Evolutionary conservation across 2,888 invertebrate genomes (phyloP), one percentile per base, ranked within the genome.

Genomic region (Sarcophaga carnaria): DNA sequence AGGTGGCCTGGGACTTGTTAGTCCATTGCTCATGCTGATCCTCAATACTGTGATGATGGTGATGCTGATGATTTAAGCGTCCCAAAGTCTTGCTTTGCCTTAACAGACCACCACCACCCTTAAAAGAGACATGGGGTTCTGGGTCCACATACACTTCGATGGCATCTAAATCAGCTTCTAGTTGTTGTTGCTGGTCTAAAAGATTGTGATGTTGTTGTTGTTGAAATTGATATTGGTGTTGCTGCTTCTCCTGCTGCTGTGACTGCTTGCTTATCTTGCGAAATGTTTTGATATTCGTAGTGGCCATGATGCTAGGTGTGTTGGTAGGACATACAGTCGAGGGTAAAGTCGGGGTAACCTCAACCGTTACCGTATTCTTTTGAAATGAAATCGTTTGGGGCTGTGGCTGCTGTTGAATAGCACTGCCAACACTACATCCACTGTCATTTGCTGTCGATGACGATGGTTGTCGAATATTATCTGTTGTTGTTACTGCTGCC

Each of bases 131-230:
- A n/a, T 88, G 25, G 6, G 90, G 90, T 80, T 91, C 92, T 85
- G 91, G 92, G 47, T 93, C 93, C 72, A 90, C 90, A 90, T 93
- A 93, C 8, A 93, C 90, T 87, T 93, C 93, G 60, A 93, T 93
- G 88, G 92, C 92, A 89, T 93, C 93, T 27, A 92, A 92, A 90
- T 93, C 93, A 17, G 91, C 90, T 70, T 91, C 90, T 20, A 91
- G 81, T 11, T 74, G 85, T n/a, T 86, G 81, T 11, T 74, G 79
- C n/a, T 85, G 85, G 25, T 83, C 83, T 6, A 83, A 86, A 25
- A 83, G 84, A 4, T 86, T 78, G 5, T 86, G 87, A 17, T 20
- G 20, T 20, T 20, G 20, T 0, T 1, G 1, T 20, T 20, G 20
- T 20, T 20, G 20, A 20, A 20, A 20, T 20, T 20, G 20, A 20